Evolutionary conservation across 2,888 invertebrate genomes (phyloP), one percentile per base, ranked within the genome.

Genomic region (Lasioglossum marginatum): DNA sequence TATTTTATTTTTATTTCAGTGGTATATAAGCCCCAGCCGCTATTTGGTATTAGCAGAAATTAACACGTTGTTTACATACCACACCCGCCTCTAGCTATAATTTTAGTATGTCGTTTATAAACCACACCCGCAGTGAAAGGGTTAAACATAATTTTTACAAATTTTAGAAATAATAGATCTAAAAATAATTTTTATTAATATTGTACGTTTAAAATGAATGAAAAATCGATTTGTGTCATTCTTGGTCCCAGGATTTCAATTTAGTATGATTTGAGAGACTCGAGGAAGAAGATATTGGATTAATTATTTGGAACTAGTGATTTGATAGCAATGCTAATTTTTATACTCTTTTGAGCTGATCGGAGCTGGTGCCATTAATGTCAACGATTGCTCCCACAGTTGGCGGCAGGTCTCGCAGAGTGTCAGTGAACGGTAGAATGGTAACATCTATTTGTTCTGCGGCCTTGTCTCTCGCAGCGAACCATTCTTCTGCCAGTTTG

Each of bases 401-500:
- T 2, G 94, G 91, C 70, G 94, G 93, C 4, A 94, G 63, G 12
- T 94, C 87, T 16, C 92, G 92, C 4, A 92, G 60, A 75, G 77
- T 90, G 10, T 92, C 91, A 3, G 71, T 91, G 16, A 89, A 90
- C 19, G 93, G 93, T 48, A 94, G 80, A n/a, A 94, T 48, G 19
- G 94, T 92, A 19, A 93, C 91, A 16, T 92, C 92, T 48, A 92
- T 87, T 31, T 82, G 88, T 74, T 92, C 92, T 31, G 87, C 86
- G 23, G 91, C 86, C 10, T 86, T 91, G n/a, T 88, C 90, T 84
- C 90, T 93, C 5, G 92, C 92, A 78, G 86, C 85, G 14, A 94
- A 85, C 95, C 94, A 95, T 90, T 94, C 93, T 76, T 94, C 94
- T 63, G 93, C 93, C 74, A 95, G 88, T 73, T 89, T 88, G 8